Percentiles rank a stretch among this genome's conserved stretches.
Conservation (phyloP, 2,113 vertebrate genomes). For the human (Homo sapiens) region DNA sequence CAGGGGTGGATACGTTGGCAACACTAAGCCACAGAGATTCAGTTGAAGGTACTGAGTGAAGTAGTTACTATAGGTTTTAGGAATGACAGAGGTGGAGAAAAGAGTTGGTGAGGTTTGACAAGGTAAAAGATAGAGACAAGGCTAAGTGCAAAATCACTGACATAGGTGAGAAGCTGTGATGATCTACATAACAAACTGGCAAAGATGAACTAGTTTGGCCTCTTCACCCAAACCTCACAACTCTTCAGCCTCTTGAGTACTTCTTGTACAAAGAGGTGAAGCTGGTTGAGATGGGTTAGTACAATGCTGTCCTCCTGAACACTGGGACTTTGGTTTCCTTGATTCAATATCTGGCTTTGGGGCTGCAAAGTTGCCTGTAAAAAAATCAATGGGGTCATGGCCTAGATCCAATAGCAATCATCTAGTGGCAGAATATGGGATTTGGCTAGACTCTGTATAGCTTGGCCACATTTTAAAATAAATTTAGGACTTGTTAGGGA, state of each 20-base stretch:
- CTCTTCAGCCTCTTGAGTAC: neutral
- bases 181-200: neutral
- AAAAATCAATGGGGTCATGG: neutral
- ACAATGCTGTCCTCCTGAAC: neutral
- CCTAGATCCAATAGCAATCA: neutral
- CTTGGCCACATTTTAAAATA: conserved; percentile 10
- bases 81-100: neutral
- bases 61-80: neutral
- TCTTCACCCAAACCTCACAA: neutral
- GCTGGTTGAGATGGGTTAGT: neutral
- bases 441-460: neutral
- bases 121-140: neutral
- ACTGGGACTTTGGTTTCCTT: neutral
- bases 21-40: no score
- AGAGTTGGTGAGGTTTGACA: neutral
- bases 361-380: neutral
- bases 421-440: neutral
- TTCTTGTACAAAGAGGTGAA: neutral
- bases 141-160: neutral
- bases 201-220: neutral
- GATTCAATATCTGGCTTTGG: neutral
- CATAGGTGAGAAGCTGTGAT: neutral
- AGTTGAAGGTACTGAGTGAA: neutral
- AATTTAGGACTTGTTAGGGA: neutral
- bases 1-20: neutral